A percentile compares a stretch with the other conserved stretches of the same genome.
Conservation (phyloP, 2,797 vertebrate genomes). For the Sebastes trivittatus region DNA sequence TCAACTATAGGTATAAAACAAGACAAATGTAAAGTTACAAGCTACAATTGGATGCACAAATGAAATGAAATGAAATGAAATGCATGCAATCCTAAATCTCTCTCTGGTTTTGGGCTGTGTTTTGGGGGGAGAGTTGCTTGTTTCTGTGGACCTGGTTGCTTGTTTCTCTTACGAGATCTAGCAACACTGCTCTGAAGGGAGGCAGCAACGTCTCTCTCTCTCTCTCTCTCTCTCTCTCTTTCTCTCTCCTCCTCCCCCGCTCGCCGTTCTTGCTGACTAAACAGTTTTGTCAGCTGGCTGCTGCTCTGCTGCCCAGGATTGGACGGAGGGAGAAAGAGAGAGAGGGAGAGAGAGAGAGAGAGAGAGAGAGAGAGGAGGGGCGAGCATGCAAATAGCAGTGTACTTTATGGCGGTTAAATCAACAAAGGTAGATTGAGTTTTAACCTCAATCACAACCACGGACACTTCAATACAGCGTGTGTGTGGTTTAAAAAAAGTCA, state of each 20-base stretch:
- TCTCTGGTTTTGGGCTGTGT: too few relatives aligned
- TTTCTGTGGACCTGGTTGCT: too few relatives aligned
- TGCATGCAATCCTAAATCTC: too few relatives aligned
- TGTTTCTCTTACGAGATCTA: too few relatives aligned
- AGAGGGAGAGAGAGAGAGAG: not conserved
- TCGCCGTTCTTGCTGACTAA: constrained; percentile 82
- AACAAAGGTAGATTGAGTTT: constrained; percentile 47
- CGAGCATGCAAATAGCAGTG: constrained; percentile 18
- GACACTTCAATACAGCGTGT: not conserved
- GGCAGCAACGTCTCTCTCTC: not conserved
- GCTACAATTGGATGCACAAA: too few relatives aligned
- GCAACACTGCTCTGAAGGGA: not conserved
- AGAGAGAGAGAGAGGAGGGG: not conserved
- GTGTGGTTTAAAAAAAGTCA: not conserved
- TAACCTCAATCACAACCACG: constrained; percentile 27
- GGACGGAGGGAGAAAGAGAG: too few relatives aligned
- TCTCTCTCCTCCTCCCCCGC: constrained; percentile 40
- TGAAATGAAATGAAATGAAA: too few relatives aligned
- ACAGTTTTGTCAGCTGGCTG: constrained; percentile 87
- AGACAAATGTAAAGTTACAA: too few relatives aligned
- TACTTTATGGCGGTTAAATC: constrained; percentile 24
- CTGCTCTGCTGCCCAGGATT: constrained; percentile 16
- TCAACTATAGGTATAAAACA: too few relatives aligned
- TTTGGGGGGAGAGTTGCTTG: too few relatives aligned
- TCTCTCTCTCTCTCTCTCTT: constrained; percentile 12